A percentile compares a stretch with the other conserved stretches of the same genome.
phyloP scores from a whole-genome alignment of 1,140 invertebrate species.

The Leptinotarsa defecta region DNA sequence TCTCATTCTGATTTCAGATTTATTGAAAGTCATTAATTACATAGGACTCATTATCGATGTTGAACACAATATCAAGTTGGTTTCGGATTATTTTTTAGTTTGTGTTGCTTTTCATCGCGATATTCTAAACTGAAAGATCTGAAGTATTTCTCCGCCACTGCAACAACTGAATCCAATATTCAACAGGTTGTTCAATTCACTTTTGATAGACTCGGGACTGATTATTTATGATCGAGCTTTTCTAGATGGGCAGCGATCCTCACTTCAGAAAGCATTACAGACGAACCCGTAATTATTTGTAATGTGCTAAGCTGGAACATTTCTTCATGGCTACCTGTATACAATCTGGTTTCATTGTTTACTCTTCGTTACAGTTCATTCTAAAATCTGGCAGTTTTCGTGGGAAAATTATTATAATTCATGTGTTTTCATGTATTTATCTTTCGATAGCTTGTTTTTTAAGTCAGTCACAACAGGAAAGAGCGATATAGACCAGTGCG shows the following conservation, averaged over 20 bases:
- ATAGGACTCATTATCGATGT: too few species aligned
- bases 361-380: not conserved
- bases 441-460: not conserved
- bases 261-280: not conserved
- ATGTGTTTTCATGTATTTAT: not conserved
- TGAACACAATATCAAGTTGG: too few species aligned
- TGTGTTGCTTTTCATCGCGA: too few species aligned
- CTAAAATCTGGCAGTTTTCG: not conserved
- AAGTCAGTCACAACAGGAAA: not conserved
- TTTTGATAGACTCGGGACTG: not conserved
- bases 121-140: not conserved
- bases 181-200: slow-evolving; percentile 8
- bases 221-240: slow-evolving; percentile 6
- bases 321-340: slow-evolving; percentile 5
- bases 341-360: not conserved
- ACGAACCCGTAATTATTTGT: not conserved
- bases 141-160: not conserved
- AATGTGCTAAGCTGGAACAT: not conserved
- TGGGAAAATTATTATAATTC: not conserved
- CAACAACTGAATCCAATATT: not conserved
- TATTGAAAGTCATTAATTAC: too few species aligned
- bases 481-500: not conserved
- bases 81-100: too few species aligned
- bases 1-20: too few species aligned
- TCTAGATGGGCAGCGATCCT: not conserved